Base-by-base conservation (phyloP, 2,888 invertebrate genomes). In the Dryobotodes eremita region DNA sequence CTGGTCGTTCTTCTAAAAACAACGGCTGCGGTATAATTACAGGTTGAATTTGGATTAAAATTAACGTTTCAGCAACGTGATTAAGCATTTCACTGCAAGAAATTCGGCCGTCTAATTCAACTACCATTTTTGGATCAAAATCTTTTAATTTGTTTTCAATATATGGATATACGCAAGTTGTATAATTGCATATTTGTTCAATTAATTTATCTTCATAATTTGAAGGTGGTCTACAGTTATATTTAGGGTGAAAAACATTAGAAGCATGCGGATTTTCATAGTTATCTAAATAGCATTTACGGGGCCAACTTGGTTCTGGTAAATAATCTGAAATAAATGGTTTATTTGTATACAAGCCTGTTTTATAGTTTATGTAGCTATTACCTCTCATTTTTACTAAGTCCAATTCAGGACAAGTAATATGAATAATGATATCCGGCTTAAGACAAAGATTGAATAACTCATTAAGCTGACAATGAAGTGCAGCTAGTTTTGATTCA, bases 31-130 rank as follows among this genome's bases (percentile, higher is more conserved):
- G 96, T 84, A 95, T 91, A 61, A 95, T 80, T 57, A 96, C 93
- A 73, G 95, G 93, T 76, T 93, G 93, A 73, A 94, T 88, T 46
- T 93, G 87, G 77, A 95, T 87, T 53, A 92, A 84, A 61, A 92
- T 62, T 59, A 97, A 90, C 85, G 94, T 95, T 84, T 96, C 93
- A 83, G 94, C 93, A 64, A 97, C 84, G 55, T 97, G 92, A 84
- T 97, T 89, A 88, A 97, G 95, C 96, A 97, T 97, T 86, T 96
- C 92, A 66, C 93, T 90, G 31, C 93, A 86, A 46, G 96, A 91
- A 59, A 94, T 93, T 55, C 98, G 94, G 2, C 97, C 98, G 92
- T 98, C 98, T 68, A 98, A 89, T 92, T 97, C 97, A 50, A 98
- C 94, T 62, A 97, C 94, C 89, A 94, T 93, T 87, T 97, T 97